Percentiles rank a stretch among this genome's conserved stretches.
Conservation (phyloP, 2,113 vertebrate genomes). For the Falcunculus frontatus region DNA sequence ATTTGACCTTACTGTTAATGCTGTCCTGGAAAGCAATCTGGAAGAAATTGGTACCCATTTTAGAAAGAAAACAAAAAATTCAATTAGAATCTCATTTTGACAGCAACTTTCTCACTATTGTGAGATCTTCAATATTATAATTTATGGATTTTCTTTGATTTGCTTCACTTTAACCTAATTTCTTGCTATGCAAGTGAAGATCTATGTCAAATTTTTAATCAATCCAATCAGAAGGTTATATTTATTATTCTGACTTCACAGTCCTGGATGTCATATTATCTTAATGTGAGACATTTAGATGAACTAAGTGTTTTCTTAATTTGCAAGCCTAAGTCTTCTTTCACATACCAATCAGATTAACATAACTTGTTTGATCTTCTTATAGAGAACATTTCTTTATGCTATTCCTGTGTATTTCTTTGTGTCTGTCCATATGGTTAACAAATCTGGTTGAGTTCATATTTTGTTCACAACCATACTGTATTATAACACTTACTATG, state of each 20-base stretch:
- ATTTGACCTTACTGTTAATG: background rate
- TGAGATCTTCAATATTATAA: background rate
- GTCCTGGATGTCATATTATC: background rate
- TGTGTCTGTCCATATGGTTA: background rate
- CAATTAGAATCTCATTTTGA: background rate
- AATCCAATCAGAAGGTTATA: background rate
- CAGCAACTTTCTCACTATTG: background rate
- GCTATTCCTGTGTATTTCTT: background rate
- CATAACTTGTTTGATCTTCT: background rate
- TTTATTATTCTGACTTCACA: background rate
- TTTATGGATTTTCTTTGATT: background rate
- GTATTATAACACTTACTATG: background rate
- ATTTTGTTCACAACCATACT: conserved; percentile 1
- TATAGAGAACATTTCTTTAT: background rate
- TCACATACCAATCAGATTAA: background rate
- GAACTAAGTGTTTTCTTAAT: background rate
- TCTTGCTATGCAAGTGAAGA: background rate
- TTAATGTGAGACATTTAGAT: background rate
- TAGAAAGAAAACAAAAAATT: background rate
- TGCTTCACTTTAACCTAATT: background rate
- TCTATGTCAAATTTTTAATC: background rate
- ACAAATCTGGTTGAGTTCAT: background rate
- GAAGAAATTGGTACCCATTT: background rate
- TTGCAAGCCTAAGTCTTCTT: background rate
- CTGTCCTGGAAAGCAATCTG: background rate